Conservation (phyloP, 2,888 invertebrate genomes). For the Drosophila koepferae region DNA sequence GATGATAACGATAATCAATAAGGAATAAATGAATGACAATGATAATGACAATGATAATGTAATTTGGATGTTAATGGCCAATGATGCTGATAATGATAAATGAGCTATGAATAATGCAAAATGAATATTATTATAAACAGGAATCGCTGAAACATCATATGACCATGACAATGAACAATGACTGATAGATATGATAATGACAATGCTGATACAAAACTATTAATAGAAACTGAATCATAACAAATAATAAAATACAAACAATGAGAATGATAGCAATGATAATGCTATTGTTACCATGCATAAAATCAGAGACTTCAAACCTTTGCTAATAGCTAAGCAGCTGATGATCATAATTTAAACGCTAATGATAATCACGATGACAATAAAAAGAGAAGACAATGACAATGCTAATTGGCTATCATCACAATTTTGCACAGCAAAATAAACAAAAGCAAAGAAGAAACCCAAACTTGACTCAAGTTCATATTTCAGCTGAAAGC, state of each 20-base stretch:
- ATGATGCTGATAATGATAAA: background rate
- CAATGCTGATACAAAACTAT: background rate
- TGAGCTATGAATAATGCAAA: background rate
- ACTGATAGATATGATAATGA: background rate
- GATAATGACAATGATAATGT: background rate
- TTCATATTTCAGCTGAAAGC: background rate
- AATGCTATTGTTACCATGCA: background rate
- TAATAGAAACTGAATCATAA: background rate
- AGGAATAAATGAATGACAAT: background rate
- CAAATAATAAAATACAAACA: background rate
- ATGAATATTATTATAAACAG: too few relatives aligned
- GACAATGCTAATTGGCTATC: constrained; percentile 7
- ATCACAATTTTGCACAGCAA: background rate
- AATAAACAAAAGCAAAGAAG: background rate
- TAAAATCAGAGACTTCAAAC: background rate
- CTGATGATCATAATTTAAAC: background rate
- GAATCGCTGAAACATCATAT: too few relatives aligned
- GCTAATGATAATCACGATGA: background rate
- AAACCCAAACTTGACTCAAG: background rate
- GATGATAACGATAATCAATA: background rate
- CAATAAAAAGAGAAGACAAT: background rate
- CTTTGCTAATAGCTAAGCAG: background rate
- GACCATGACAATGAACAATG: background rate
- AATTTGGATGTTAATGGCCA: too few relatives aligned
- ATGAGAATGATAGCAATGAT: background rate